Evolutionary conservation across 2,888 invertebrate genomes (phyloP).

Genomic region (Agrilus mali): DNA sequence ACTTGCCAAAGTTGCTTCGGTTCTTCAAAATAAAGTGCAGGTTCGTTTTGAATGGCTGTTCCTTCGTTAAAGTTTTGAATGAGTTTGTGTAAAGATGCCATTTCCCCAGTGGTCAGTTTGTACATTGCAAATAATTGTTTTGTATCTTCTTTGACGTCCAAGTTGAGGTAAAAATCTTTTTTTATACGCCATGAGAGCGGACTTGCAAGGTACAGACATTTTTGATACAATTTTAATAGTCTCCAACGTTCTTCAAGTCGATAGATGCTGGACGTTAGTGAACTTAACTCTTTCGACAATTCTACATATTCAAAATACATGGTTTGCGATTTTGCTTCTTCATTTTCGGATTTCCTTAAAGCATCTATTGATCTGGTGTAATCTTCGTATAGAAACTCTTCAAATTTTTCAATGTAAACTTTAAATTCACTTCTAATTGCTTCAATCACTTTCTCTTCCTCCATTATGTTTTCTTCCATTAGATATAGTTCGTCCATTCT

Average conservation of each 20-base stretch:
- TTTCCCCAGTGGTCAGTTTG: slow-evolving; percentile 13
- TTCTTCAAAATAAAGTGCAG: slow-evolving; percentile 43
- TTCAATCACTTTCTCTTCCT: slow-evolving; percentile 41
- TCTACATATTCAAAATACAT: slow-evolving; percentile 35
- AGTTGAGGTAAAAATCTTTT: slow-evolving; percentile 31
- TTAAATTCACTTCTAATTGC: slow-evolving; percentile 36
- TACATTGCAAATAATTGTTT: slow-evolving; percentile 13
- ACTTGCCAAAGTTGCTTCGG: slow-evolving; percentile 42
- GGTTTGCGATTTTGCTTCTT: slow-evolving; percentile 32
- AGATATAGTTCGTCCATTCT: slow-evolving; percentile 33
- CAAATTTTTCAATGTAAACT: slow-evolving; percentile 43
- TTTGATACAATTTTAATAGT: slow-evolving; percentile 50
- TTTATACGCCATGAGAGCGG: slow-evolving; percentile 46
- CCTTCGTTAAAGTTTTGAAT: slow-evolving; percentile 40
- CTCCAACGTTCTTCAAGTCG: slow-evolving; percentile 50
- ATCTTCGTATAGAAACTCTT: slow-evolving; percentile 47
- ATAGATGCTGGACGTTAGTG: slow-evolving; percentile 36
- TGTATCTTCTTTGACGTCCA: slow-evolving; percentile 6
- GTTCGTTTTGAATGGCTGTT: slow-evolving; percentile 32
- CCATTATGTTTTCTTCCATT: slow-evolving; percentile 40
- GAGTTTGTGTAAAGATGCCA: slow-evolving; percentile 25
- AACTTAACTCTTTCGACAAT: slow-evolving; percentile 31
- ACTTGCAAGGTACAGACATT: slow-evolving; percentile 54
- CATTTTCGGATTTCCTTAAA: slow-evolving; percentile 38
- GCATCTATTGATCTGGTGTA: slow-evolving; percentile 46